phyloP scores from a whole-genome alignment of 2,797 vertebrate species.

The Sebastes jordani region DNA sequence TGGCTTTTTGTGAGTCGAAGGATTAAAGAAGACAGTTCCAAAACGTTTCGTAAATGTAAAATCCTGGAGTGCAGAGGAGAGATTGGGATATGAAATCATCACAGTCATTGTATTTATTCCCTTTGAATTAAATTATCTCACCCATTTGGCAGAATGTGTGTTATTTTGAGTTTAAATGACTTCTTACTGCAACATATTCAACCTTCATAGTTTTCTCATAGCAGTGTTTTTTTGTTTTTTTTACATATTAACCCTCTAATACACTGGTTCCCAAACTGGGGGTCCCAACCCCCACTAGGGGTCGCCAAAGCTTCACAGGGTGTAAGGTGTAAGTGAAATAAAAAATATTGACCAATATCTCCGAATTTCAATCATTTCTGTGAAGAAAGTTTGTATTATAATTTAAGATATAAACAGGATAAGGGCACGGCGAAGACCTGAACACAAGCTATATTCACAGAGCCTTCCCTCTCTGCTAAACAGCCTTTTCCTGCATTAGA shows the following conservation, averaged over 20 bases:
- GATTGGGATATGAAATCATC: neutral
- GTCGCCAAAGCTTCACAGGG: too few species aligned
- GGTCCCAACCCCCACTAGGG: too few species aligned
- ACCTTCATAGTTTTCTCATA: neutral
- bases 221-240: neutral
- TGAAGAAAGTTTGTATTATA: too few species aligned
- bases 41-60: neutral
- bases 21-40: neutral
- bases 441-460: too few species aligned
- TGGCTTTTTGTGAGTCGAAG: neutral
- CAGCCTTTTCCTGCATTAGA: too few species aligned
- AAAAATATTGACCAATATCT: too few species aligned
- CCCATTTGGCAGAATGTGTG: neutral
- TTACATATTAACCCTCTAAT: neutral
- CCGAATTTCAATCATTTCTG: too few species aligned
- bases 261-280: neutral
- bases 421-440: too few species aligned
- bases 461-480: too few species aligned
- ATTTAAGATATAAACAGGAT: too few species aligned
- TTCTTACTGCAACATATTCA: neutral
- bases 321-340: too few species aligned
- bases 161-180: neutral
- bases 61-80: neutral
- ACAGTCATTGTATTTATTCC: neutral
- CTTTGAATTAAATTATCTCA: neutral